These are phyloP conservation scores for Vespertilio murinus DNA, from an alignment of 2,797 vertebrate genomes.

Conservation along the genomic window DNA sequence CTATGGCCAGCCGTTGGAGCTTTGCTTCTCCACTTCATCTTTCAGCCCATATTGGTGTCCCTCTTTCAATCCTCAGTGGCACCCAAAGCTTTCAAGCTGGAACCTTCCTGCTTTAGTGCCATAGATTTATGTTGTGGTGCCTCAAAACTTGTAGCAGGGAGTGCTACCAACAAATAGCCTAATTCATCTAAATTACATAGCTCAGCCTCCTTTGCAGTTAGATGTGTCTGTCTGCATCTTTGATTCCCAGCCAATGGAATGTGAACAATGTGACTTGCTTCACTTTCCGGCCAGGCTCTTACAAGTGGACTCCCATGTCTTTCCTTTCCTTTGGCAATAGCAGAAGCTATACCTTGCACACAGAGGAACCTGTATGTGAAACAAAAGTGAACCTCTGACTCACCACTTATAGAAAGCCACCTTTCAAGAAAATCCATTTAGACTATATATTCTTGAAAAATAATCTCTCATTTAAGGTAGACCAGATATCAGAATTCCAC, in stretches of 20 bases:
- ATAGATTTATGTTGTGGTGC: neutral
- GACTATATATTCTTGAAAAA: neutral
- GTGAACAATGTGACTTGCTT: neutral
- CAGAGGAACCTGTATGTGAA: neutral
- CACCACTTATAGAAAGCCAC: neutral
- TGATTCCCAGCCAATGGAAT: neutral
- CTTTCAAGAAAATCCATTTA: neutral
- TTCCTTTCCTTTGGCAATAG: neutral
- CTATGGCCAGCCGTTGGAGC: neutral
- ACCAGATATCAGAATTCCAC: neutral
- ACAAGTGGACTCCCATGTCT: neutral
- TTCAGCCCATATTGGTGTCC: neutral
- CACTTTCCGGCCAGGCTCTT: neutral
- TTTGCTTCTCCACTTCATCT: neutral
- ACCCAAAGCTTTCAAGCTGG: neutral
- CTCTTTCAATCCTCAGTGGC: neutral
- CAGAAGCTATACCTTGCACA: neutral
- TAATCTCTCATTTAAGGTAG: neutral
- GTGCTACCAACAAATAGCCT: neutral
- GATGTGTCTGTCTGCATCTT: neutral
- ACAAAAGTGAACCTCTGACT: neutral
- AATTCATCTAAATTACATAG: neutral
- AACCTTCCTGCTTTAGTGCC: neutral
- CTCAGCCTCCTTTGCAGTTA: neutral
- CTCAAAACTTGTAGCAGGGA: neutral